These are phyloP conservation scores for Drosophila pseudotalamancana DNA, from an alignment of 2,888 invertebrate genomes.

Conservation along the genomic window DNA sequence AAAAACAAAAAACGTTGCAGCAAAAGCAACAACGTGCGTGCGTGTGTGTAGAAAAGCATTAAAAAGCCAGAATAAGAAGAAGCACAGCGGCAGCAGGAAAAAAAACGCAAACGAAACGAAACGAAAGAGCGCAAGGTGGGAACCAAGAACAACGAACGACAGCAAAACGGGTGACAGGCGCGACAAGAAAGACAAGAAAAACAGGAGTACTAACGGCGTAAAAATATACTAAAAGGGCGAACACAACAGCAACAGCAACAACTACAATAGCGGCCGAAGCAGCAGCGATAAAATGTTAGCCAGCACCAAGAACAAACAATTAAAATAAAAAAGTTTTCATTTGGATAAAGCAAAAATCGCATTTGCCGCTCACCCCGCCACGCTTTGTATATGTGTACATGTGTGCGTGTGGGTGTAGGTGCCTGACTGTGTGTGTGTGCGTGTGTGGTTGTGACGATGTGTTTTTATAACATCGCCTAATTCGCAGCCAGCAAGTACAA, in stretches of 20 bases:
- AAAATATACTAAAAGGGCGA: slow-evolving; percentile 23
- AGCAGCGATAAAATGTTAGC: slow-evolving; percentile 33
- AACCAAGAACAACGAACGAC: slow-evolving; percentile 44
- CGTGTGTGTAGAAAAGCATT: slow-evolving; percentile 42
- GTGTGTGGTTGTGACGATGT: slow-evolving; percentile 24
- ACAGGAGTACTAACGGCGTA: slow-evolving; percentile 24
- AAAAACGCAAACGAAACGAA: slow-evolving; percentile 38
- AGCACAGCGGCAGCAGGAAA: slow-evolving; percentile 25
- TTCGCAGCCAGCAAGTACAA: slow-evolving; percentile 33
- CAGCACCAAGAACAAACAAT: slow-evolving; percentile 38
- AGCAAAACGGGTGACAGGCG: slow-evolving; percentile 42
- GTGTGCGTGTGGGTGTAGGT: slow-evolving; percentile 1
- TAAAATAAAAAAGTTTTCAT: slow-evolving; percentile 53
- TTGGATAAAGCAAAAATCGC: slow-evolving; percentile 43
- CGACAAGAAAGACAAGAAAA: slow-evolving; percentile 23
- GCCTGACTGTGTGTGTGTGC: slow-evolving; percentile 6
- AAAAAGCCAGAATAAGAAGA: slow-evolving; percentile 42
- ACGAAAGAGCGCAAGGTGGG: slow-evolving; percentile 40
- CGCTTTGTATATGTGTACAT: slow-evolving; percentile 17
- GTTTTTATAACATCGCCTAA: slow-evolving; percentile 50
- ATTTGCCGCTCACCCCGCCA: slow-evolving; percentile 16
- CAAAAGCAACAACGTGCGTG: slow-evolving; percentile 65
- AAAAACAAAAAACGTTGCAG: slow-evolving; percentile 43
- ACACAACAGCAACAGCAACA: slow-evolving; percentile 13
- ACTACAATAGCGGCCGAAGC: slow-evolving; percentile 2